These are phyloP conservation scores for Anorthoa munda DNA, from an alignment of 2,888 invertebrate genomes.

Conservation along the genomic window DNA sequence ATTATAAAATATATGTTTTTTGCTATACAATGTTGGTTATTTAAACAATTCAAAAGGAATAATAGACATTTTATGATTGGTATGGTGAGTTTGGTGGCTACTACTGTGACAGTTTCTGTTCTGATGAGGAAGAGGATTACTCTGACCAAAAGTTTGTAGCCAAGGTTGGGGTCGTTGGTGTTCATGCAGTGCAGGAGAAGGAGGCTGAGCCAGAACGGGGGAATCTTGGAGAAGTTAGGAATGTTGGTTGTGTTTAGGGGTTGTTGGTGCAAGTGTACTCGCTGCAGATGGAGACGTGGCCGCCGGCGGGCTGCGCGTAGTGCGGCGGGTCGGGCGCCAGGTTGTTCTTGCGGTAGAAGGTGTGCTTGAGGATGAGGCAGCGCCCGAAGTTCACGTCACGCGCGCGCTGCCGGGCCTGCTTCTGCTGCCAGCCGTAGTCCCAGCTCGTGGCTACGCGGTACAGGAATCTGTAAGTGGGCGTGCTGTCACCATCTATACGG, in stretches of 20 bases:
- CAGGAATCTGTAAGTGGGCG: slow-evolving; percentile 82
- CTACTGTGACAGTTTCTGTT: slow-evolving; percentile 28
- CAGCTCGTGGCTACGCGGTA: slow-evolving; percentile 88
- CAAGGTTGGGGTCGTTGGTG: slow-evolving; percentile 43
- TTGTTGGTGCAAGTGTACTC: slow-evolving; percentile 81
- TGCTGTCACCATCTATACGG: slow-evolving; percentile 10
- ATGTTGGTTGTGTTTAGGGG: slow-evolving; percentile 50
- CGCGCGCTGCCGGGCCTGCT: slow-evolving; percentile 75
- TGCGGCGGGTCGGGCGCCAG: slow-evolving; percentile 90
- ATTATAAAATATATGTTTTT: slow-evolving; percentile 90
- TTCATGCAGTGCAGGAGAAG: slow-evolving; percentile 55
- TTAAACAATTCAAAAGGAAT: slow-evolving; percentile 56
- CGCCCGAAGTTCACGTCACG: slow-evolving; percentile 87
- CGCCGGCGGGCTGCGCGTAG: slow-evolving; percentile 88
- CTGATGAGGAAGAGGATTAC: slow-evolving; percentile 44
- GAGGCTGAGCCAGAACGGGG: slow-evolving; percentile 36
- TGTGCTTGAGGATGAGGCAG: slow-evolving; percentile 88
- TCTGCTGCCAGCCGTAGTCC: slow-evolving; percentile 92
- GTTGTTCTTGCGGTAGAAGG: slow-evolving; percentile 91
- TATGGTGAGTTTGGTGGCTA: slow-evolving; percentile 28
- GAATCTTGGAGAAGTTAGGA: slow-evolving; percentile 39
- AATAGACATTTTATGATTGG: slow-evolving; percentile 30
- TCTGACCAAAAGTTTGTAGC: slow-evolving; percentile 36
- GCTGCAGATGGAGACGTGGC: slow-evolving; percentile 82
- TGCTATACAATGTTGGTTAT: slow-evolving; percentile 82